Base-by-base conservation (phyloP, 2,888 invertebrate genomes). In the Diaphora mendica region DNA sequence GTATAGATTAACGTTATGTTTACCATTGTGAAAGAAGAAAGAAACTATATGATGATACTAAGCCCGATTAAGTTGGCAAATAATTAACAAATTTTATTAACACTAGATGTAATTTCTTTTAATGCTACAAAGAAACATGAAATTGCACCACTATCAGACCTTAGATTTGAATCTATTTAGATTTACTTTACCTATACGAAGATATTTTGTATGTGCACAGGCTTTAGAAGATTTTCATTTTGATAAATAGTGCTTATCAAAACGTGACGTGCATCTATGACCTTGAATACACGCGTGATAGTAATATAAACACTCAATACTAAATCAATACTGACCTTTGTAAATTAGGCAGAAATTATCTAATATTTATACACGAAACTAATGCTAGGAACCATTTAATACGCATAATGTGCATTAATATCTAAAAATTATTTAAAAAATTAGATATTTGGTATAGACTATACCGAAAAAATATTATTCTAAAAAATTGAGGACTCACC, bases 271-370 rank as follows among this genome's bases (percentile, higher is more conserved):
- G 62, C 68, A 15, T 64, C 66, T 75, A 70, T 77, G 78, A 71
- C 94, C 93, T 93, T 93, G 91, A 92, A 91, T 85, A 83, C 82
- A 78, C 76, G 86, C 89, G 86, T 91, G 93, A 93, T 91, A 92
- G 90, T 89, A 86, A 88, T 89, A 86, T 90, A 93, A 93, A 94
- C 89, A 92, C 86, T 82, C 55, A 82, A 85, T 88, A 90, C 89
- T 92, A 26, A 90, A 90, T 92, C 87, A 84, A 85, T 80, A 85
- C 74, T 90, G 93, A 92, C 94, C 94, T 94, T 90, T 91, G 84
- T 87, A 88, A 89, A 92, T 92, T 91, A 88, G 87, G 91, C 87
- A 88, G 87, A 88, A 85, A 88, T 86, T 81, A 44, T 35, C 48
- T 48, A 83, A 77, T 85, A 86, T 89, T 88, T 17, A 33, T 80